Conservation (phyloP, 2,797 vertebrate genomes). For the Aeoliscus strigatus region DNA sequence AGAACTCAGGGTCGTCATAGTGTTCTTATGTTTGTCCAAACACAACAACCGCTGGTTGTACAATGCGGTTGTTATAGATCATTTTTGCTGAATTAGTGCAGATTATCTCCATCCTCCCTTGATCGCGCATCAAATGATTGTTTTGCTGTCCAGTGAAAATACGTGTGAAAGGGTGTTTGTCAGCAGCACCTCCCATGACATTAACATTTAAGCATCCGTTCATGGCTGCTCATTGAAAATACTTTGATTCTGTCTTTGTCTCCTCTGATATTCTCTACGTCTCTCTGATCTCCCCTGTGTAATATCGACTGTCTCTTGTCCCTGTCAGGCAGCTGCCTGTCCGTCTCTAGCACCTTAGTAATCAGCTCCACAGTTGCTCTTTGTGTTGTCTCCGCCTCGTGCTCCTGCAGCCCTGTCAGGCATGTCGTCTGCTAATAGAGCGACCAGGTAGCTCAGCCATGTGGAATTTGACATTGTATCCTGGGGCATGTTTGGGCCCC, state of each 20-base stretch:
- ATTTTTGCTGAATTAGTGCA: constrained; percentile 52
- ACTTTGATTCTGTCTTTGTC: too few species aligned
- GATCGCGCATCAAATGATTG: constrained; percentile 46
- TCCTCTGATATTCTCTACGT: too few species aligned
- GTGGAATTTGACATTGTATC: constrained; percentile 75
- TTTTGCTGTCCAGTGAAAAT: constrained; percentile 56
- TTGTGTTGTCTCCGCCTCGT: constrained; percentile 19
- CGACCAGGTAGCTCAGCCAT: constrained; percentile 68
- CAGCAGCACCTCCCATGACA: too few species aligned
- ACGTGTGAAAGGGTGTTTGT: too few species aligned
- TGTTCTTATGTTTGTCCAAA: constrained; percentile 51
- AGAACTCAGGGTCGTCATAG: constrained; percentile 33
- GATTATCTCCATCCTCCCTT: constrained; percentile 43
- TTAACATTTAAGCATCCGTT: too few species aligned
- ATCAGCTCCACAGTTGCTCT: constrained; percentile 49
- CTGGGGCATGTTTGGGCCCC: constrained; percentile 41
- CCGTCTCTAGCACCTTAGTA: constrained; percentile 52
- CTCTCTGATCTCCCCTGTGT: neutral
- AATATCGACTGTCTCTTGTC: constrained; percentile 4
- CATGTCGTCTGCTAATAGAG: constrained; percentile 61
- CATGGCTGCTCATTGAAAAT: too few species aligned
- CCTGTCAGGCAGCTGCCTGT: constrained; percentile 16
- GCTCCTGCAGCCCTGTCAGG: constrained; percentile 38
- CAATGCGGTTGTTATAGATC: constrained; percentile 54
- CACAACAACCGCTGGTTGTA: constrained; percentile 55